Conservation (phyloP, 1,140 invertebrate genomes). For the Lasaia peninsularis region DNA sequence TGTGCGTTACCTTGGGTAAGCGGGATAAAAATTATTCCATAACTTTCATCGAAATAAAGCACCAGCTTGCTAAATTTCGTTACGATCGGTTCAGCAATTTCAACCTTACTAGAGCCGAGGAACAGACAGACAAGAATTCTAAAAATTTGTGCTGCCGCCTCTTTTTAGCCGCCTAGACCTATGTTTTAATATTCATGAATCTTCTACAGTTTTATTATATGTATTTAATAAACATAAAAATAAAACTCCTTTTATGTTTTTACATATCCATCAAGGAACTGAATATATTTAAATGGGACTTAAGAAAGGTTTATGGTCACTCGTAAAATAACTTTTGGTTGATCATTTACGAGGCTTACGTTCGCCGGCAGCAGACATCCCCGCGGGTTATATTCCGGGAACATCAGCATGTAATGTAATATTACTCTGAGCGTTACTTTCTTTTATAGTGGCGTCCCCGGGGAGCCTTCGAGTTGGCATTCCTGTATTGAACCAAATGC, state of each 20-base stretch:
- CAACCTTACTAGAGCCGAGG: too few species aligned
- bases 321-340: conserved; percentile 13
- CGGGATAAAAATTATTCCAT: too few species aligned
- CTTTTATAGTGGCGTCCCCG: not conserved
- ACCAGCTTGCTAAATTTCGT: too few species aligned
- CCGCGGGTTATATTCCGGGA: not conserved
- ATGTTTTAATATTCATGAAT: too few species aligned
- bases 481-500: conserved; percentile 4
- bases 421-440: conserved; percentile 4
- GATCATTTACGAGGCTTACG: conserved; percentile 10
- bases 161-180: too few species aligned
- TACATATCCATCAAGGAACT: conserved; percentile 1
- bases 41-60: too few species aligned
- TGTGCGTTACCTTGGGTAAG: too few species aligned
- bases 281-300: conserved; percentile 7
- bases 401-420: conserved; percentile 9
- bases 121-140: too few species aligned
- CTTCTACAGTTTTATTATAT: too few species aligned
- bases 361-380: not conserved
- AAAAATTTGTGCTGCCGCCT: not conserved
- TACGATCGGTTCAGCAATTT: too few species aligned
- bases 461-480: not conserved
- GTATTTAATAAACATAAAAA: too few species aligned
- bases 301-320: conserved; percentile 12
- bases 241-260: not conserved